phyloP scores from a whole-genome alignment of 2,888 invertebrate species.

The Drosophila recens region DNA sequence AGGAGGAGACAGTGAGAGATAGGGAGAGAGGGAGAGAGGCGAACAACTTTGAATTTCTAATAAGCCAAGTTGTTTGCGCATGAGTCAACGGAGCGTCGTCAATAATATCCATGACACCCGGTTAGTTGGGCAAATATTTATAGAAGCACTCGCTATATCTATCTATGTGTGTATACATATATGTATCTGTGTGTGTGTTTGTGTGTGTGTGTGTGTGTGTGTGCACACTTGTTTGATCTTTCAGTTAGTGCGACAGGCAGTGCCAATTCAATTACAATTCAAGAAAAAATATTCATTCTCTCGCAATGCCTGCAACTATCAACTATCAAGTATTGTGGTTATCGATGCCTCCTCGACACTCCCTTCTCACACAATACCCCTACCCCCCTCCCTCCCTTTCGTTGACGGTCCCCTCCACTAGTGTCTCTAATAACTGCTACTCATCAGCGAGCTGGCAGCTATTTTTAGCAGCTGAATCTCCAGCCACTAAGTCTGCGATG shows the following conservation, averaged over 20 bases:
- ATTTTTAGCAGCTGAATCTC: constrained; percentile 63
- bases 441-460: constrained; percentile 46
- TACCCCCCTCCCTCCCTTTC: neutral
- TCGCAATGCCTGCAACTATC: constrained; percentile 20
- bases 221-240: constrained; percentile 62
- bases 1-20: neutral
- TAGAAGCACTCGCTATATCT: constrained; percentile 57
- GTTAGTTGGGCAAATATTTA: constrained; percentile 77
- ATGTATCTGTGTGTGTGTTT: constrained; percentile 19
- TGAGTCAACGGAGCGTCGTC: constrained; percentile 71
- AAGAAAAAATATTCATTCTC: constrained; percentile 20
- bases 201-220: constrained; percentile 29
- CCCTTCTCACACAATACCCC: constrained; percentile 14
- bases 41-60: constrained; percentile 73
- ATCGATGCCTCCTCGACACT: constrained; percentile 37
- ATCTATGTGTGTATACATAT: constrained; percentile 5
- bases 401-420: neutral
- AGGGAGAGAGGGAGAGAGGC: neutral
- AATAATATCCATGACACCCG: constrained; percentile 72
- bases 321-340: constrained; percentile 33
- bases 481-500: constrained; percentile 70
- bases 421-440: constrained; percentile 1
- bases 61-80: constrained; percentile 77
- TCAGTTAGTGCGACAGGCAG: constrained; percentile 56
- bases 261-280: constrained; percentile 53